phyloP scores from a whole-genome alignment of 1,140 invertebrate genomes.

The Meloidogyne exigua region DNA sequence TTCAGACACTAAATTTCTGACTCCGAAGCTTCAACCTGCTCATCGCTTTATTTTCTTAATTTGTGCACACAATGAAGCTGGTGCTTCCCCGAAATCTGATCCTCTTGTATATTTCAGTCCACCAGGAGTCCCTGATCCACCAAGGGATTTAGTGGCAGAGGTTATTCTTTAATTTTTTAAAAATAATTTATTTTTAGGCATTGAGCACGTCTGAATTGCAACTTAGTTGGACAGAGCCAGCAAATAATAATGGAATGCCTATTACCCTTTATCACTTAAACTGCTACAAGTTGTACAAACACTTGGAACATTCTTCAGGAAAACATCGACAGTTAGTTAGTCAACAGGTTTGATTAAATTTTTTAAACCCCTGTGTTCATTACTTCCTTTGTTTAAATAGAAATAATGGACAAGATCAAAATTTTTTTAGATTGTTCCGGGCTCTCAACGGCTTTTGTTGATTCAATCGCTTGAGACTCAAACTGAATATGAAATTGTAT shows the following conservation, averaged over 20 bases:
- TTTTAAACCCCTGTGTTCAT: too few species aligned
- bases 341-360: constrained; percentile 16
- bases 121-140: constrained; percentile 39
- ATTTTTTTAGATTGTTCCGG: constrained; percentile 17
- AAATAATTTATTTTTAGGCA: neutral
- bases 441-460: constrained; percentile 15
- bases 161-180: constrained; percentile 18
- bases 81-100: constrained; percentile 47
- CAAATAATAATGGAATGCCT: constrained; percentile 20
- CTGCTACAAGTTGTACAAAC: constrained; percentile 15
- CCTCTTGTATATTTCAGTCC: constrained; percentile 50
- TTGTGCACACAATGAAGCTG: constrained; percentile 49
- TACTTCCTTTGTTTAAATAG: too few species aligned
- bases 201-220: constrained; percentile 32
- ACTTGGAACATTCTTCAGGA: constrained; percentile 9
- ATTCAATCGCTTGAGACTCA: constrained; percentile 37
- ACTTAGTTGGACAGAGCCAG: constrained; percentile 41
- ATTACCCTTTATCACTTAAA: constrained; percentile 35
- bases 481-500: constrained; percentile 28
- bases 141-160: constrained; percentile 42
- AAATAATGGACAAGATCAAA: too few species aligned
- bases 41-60: constrained; percentile 48
- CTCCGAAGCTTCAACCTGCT: constrained; percentile 45
- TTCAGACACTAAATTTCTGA: constrained; percentile 18
- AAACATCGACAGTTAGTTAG: constrained; percentile 31